These are phyloP conservation scores for Dynastes tityus DNA, from an alignment of 2,888 invertebrate species.

Conservation along the genomic window DNA sequence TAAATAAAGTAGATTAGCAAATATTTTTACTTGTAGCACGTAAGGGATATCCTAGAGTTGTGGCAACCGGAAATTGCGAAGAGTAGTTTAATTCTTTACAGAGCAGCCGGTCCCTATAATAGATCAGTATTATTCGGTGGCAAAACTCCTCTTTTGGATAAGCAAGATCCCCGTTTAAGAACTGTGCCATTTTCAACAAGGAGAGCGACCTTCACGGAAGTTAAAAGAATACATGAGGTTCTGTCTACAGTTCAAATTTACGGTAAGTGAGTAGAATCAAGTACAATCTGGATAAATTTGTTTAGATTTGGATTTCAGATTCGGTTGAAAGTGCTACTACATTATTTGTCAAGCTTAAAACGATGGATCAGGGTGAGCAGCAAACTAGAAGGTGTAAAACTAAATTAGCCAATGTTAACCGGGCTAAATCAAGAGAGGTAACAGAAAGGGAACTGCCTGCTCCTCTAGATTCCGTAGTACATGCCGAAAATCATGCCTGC, in stretches of 20 bases:
- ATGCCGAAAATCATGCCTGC: constrained; percentile 71
- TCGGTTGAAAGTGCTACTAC: constrained; percentile 70
- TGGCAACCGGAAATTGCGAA: constrained; percentile 80
- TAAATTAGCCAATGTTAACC: constrained; percentile 69
- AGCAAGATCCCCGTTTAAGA: constrained; percentile 77
- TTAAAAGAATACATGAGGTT: constrained; percentile 81
- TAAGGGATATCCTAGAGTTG: constrained; percentile 79
- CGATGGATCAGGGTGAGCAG: constrained; percentile 57
- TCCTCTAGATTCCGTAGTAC: constrained; percentile 69
- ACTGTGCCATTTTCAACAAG: constrained; percentile 87
- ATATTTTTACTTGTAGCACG: constrained; percentile 76
- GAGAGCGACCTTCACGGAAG: constrained; percentile 86
- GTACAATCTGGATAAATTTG: background rate
- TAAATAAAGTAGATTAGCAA: background rate
- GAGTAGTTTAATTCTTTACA: constrained; percentile 82
- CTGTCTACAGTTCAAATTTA: constrained; percentile 79
- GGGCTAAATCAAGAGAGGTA: constrained; percentile 77
- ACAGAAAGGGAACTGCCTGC: constrained; percentile 74
- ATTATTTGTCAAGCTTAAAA: constrained; percentile 60
- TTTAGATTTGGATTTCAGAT: constrained; percentile 67
- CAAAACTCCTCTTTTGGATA: constrained; percentile 78
- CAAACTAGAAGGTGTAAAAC: constrained; percentile 60
- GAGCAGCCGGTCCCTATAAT: constrained; percentile 83
- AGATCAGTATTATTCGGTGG: constrained; percentile 83
- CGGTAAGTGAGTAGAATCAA: constrained; percentile 69